phyloP scores from a whole-genome alignment of 2,797 vertebrate genomes.

The Artibeus jamaicensis region DNA sequence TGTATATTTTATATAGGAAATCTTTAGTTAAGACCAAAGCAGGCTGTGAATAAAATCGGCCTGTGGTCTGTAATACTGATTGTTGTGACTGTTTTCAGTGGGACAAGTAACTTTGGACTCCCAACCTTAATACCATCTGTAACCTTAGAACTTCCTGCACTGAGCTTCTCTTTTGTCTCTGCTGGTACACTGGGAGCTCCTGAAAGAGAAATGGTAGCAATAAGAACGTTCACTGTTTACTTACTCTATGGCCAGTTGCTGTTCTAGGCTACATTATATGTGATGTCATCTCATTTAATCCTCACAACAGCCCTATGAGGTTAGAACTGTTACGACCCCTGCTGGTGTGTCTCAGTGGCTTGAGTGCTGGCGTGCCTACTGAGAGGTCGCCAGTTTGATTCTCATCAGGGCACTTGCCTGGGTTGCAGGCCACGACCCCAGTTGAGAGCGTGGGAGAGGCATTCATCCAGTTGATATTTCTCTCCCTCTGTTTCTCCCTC shows the following conservation, averaged over 20 bases:
- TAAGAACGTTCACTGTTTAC: background rate
- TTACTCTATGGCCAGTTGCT: background rate
- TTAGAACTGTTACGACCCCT: background rate
- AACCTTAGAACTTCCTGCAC: background rate
- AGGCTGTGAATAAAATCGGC: constrained; percentile 5
- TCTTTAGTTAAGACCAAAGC: background rate
- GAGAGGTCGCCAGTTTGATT: background rate
- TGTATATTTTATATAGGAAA: background rate
- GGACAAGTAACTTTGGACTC: background rate
- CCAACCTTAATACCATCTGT: background rate
- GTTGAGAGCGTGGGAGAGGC: background rate
- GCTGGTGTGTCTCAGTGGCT: background rate
- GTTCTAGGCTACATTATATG: background rate
- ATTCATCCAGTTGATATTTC: background rate
- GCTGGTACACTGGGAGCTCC: background rate
- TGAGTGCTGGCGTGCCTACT: background rate
- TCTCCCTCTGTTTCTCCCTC: background rate
- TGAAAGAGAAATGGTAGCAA: background rate
- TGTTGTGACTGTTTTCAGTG: constrained; percentile 13
- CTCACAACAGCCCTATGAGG: background rate
- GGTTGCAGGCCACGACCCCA: background rate
- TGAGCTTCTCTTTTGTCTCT: constrained; percentile 24
- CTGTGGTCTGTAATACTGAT: background rate
- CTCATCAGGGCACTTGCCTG: background rate
- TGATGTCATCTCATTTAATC: background rate